These are phyloP conservation scores for Masticophis lateralis DNA, from an alignment of 2,797 vertebrate species.

Conservation along the genomic window DNA sequence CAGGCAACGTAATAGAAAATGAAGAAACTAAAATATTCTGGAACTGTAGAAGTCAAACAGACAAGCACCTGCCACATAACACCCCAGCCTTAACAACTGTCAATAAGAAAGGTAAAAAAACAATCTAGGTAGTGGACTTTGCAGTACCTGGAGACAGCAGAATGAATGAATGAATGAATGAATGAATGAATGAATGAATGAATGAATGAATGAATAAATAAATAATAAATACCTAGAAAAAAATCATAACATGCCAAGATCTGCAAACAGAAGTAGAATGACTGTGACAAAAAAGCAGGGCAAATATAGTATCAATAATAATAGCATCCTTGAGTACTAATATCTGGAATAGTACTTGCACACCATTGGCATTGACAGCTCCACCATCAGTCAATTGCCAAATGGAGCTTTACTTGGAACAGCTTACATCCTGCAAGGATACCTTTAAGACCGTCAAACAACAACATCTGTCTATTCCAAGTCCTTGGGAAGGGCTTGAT, in stretches of 20 bases:
- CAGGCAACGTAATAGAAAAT: not conserved
- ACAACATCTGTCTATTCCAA: not conserved
- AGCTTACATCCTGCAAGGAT: not conserved
- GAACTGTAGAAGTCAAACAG: not conserved
- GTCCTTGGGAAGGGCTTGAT: not conserved
- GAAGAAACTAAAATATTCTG: not conserved
- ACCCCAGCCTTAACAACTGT: not conserved
- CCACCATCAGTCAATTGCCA: not conserved
- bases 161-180: no score
- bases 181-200: no score
- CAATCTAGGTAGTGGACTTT: not conserved
- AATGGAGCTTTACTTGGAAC: not conserved
- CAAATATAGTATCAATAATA: not conserved
- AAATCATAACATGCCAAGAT: not conserved
- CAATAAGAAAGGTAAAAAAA: not conserved
- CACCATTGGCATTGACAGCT: not conserved
- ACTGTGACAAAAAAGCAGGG: not conserved
- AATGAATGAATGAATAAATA: no score
- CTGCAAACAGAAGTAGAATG: not conserved
- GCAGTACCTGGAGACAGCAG: not conserved
- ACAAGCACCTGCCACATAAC: not conserved
- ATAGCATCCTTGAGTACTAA: not conserved
- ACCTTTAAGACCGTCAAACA: not conserved
- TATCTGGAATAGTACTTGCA: not conserved
- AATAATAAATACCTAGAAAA: not conserved